phyloP scores from a whole-genome alignment of 2,113 vertebrate species.

The Hypanus sabinus region DNA sequence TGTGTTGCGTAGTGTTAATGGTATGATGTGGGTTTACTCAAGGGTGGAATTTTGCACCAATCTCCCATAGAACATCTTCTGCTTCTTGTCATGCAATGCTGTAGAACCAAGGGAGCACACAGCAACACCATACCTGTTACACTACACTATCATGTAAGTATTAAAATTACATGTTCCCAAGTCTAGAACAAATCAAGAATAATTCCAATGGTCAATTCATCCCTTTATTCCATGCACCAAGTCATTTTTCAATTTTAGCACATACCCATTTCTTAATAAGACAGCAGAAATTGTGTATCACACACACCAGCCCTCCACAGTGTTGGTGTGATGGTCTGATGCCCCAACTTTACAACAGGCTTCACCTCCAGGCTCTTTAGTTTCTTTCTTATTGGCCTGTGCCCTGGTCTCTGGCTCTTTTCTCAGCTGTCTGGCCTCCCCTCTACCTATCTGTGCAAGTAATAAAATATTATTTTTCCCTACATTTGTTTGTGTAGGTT shows the following conservation, averaged over 20 bases:
- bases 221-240: background rate
- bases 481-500: too few relatives aligned
- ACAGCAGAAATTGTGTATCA: background rate
- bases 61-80: background rate
- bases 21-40: background rate
- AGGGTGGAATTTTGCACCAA: background rate
- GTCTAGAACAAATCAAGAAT: background rate
- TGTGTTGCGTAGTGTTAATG: background rate
- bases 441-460: too few relatives aligned
- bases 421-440: too few relatives aligned
- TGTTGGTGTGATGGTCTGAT: too few relatives aligned
- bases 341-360: too few relatives aligned
- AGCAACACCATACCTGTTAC: background rate
- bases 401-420: too few relatives aligned
- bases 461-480: too few relatives aligned
- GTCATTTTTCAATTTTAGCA: background rate
- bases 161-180: background rate
- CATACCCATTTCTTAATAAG: background rate
- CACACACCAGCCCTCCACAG: too few relatives aligned
- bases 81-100: background rate
- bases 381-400: too few relatives aligned
- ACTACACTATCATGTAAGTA: background rate
- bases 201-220: background rate
- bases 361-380: too few relatives aligned
- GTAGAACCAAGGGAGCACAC: background rate